phyloP scores from a whole-genome alignment of 2,888 invertebrate species.

The Drosophila kambysellisi region DNA sequence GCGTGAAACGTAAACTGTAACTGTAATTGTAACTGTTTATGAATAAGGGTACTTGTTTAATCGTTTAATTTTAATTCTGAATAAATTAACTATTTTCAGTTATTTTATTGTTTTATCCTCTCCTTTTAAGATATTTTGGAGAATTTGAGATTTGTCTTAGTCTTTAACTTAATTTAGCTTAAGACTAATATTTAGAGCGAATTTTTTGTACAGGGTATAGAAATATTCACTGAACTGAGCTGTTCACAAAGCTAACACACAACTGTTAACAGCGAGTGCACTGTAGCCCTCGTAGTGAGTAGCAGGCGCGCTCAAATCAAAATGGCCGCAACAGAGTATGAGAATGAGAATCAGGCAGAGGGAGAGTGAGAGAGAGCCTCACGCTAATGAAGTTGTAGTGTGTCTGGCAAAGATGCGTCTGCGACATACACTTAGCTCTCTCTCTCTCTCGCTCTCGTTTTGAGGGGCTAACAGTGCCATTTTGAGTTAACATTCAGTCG shows the following conservation, averaged over 20 bases:
- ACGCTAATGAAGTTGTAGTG: constrained; percentile 79
- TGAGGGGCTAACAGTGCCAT: constrained; percentile 51
- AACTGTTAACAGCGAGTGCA: constrained; percentile 42
- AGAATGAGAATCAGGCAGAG: constrained; percentile 31
- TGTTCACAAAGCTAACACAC: constrained; percentile 23
- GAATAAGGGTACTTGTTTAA: constrained; percentile 5
- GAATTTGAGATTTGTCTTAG: not conserved
- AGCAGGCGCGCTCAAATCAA: constrained; percentile 73
- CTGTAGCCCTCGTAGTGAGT: constrained; percentile 50
- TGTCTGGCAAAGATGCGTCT: constrained; percentile 50
- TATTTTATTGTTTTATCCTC: not conserved
- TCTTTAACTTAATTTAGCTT: not conserved
- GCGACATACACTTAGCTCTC: constrained; percentile 45
- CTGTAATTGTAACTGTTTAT: constrained; percentile 17
- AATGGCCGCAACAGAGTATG: constrained; percentile 80
- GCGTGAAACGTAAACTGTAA: constrained; percentile 6
- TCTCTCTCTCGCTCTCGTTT: constrained; percentile 21
- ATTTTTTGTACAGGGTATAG: constrained; percentile 25
- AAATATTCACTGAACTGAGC: not conserved
- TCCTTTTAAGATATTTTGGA: not conserved
- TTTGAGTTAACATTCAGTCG: constrained; percentile 48
- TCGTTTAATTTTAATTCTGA: not conserved
- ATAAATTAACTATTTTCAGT: not conserved
- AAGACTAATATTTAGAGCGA: not conserved
- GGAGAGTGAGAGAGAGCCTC: constrained; percentile 31